Evolutionary conservation across 2,113 vertebrate genomes (phyloP), one percentile per base, ranked within the genome.

Genomic region (Hippocampus abdominalis): DNA sequence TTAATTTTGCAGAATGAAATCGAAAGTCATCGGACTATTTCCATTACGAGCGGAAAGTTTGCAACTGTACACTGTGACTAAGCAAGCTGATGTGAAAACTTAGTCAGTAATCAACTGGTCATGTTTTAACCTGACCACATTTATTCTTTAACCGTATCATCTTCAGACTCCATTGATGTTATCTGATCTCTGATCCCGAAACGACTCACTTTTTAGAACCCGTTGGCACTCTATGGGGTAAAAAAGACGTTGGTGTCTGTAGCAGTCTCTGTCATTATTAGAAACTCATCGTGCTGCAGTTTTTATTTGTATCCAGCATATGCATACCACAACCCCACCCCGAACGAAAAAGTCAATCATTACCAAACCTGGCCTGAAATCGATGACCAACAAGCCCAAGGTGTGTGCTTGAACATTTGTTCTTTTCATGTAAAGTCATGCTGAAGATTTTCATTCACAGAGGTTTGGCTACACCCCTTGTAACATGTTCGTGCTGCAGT

Each of bases 351-450:
- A 21, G 66, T 73, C 20, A 69, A 66, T 69, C 60, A 72, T 75
- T 66, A 48, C 32, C 18, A 15, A 65, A 27, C 20, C 46, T 63
- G 49, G 63, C 29, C 29, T 29, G 1, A 59, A 40, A 40, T 56
- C 36, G 48, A 57, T 62, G 16, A 62, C 75, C 69, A 29, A 54
- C 69, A 29, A 61, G 51, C 63, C 16, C 44, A 53, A 53, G 46
- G 21, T 53, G 27, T n/a, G 2, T 6, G 36, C 49, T 61, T 78
- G 70, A 60, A n/a, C 27, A 57, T 69, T 69, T 32, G 44, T 39
- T 27, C 1, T 3, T 39, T 53, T 32, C 18, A 54, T 63, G 13
- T 51, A 21, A 67, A 48, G 51, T 54, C 54, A 64, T 15, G 39
- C 21, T 39, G 13, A 23, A 1, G 18, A 36, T 48, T 53, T 29